Base-by-base conservation (phyloP, 2,113 vertebrate genomes). In the Hystrix cristata region DNA sequence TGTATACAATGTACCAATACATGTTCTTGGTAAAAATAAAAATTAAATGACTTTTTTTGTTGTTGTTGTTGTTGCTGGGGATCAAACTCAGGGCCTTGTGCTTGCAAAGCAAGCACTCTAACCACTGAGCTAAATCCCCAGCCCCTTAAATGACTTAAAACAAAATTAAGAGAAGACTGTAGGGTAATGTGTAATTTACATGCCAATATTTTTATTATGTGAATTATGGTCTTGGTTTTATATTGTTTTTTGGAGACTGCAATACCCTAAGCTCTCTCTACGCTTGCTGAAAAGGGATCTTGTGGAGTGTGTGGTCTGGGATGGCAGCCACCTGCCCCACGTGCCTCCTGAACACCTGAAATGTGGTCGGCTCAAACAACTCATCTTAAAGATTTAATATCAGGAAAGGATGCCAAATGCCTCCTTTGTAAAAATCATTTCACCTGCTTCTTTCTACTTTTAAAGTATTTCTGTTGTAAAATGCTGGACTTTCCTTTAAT, bases 211-310 rank as follows among this genome's bases (percentile, higher is more conserved):
- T 88, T 96, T 94, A 76, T 80, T 96, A 46, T 62, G 14, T 11
- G 90, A 67, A 62, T 80, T 51, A 55, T 87, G 19, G 53, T 92
- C 15, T 90, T n/a, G 72, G 14, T 84, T 92, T 84, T 84, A 11
- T 4, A 53, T 1, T 55, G 3, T 34, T 81, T 93, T 94, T 51
- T 59, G 4, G 79, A 78, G 51, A 86, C 18, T 86, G 4, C 2
- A 46, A 5, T 93, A 78, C 91, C 94, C 38, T 89, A 48, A 95
- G 51, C 29, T 71, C 59, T 96, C 96, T 95, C 27, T 14, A 79
- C 9, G 1, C 31, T 92, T 18, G 80, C 51, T 87, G 65, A 43
- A 88, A 78, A 84, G 55, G 23, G 6, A 38, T 80, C 67, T 90
- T 94, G 1, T 84, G 43, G 62, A 81, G 10, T 9, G n/a, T 74